phyloP scores from a whole-genome alignment of 2,113 vertebrate species.

The Saccopteryx leptura region DNA sequence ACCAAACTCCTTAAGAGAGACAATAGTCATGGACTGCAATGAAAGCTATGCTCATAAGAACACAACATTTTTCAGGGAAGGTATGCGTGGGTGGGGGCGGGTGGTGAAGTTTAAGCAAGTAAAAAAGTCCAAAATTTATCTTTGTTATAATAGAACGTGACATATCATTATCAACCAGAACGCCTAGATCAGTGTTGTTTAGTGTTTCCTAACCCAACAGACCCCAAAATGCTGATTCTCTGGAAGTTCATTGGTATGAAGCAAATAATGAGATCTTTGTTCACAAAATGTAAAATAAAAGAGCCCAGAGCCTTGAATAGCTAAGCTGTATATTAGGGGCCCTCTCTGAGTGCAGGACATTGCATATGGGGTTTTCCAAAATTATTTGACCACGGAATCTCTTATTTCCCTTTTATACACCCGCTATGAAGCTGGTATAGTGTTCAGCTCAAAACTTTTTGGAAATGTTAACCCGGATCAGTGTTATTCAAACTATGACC shows the following conservation, averaged over 20 bases:
- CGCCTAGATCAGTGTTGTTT: background rate
- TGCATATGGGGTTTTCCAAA: background rate
- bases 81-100: background rate
- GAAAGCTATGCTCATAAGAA: background rate
- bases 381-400: background rate
- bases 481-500: background rate
- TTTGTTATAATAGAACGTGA: background rate
- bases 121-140: background rate
- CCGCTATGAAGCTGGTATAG: background rate
- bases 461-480: background rate
- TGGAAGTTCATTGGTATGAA: background rate
- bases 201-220: background rate
- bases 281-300: background rate
- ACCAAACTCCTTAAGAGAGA: background rate
- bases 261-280: background rate
- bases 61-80: background rate
- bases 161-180: background rate
- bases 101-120: background rate
- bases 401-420: background rate
- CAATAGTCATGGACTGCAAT: background rate
- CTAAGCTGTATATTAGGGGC: background rate
- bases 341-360: background rate
- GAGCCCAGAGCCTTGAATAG: background rate
- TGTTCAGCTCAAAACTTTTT: background rate
- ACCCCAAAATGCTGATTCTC: background rate